These are phyloP conservation scores for Zhengitettix transpicula DNA, from an alignment of 2,888 invertebrate genomes.

Conservation along the genomic window DNA sequence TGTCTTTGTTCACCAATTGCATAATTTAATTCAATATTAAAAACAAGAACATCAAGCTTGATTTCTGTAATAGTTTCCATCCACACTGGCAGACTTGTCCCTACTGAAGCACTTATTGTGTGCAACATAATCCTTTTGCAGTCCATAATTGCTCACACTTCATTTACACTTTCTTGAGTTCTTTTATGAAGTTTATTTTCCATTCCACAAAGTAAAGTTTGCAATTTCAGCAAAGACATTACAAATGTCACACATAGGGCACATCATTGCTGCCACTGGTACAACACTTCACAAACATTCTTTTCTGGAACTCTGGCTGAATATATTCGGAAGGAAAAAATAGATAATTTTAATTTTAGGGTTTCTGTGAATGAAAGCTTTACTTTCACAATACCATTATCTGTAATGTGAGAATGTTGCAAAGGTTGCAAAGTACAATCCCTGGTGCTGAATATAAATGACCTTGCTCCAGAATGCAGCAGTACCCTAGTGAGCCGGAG, in stretches of 20 bases:
- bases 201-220: too few species aligned
- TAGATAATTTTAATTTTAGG: background rate
- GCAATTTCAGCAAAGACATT: too few species aligned
- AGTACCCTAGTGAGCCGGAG: background rate
- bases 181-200: too few species aligned
- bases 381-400: background rate
- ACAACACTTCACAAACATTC: too few species aligned
- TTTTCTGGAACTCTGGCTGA: too few species aligned
- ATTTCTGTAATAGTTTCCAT: background rate
- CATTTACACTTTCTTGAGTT: too few species aligned
- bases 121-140: too few species aligned
- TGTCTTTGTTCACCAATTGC: background rate
- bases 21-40: background rate
- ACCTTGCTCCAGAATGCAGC: background rate
- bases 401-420: background rate
- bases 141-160: too few species aligned
- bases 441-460: background rate
- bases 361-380: background rate
- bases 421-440: background rate
- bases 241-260: too few species aligned
- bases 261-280: too few species aligned
- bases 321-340: too few species aligned
- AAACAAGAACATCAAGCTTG: background rate
- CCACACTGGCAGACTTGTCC: background rate
- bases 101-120: too few species aligned